Evolutionary conservation across 2,113 vertebrate species (phyloP).

Genomic region (Peromyscus californicus): DNA sequence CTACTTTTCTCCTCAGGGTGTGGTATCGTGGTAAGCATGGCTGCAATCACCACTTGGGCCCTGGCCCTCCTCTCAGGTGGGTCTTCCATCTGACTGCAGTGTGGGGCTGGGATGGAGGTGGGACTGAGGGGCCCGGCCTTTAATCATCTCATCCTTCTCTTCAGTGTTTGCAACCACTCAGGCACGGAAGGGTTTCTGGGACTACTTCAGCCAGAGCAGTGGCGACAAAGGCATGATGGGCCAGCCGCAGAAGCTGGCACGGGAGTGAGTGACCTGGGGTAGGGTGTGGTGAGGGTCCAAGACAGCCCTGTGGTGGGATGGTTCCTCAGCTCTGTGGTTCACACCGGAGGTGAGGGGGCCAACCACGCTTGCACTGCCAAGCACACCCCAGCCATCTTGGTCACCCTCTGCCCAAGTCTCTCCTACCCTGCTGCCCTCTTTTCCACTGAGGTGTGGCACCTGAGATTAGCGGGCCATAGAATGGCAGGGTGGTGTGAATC

Average conservation of each 20-base stretch:
- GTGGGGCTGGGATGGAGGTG: background rate
- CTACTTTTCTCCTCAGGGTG: background rate
- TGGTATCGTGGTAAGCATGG: constrained; percentile 46
- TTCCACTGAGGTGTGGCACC: background rate
- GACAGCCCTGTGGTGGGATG: background rate
- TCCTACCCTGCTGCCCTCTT: background rate
- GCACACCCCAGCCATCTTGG: background rate
- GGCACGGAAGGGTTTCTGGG: constrained; percentile 84
- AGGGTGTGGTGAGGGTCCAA: background rate
- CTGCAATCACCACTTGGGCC: constrained; percentile 67
- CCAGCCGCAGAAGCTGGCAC: constrained; percentile 86
- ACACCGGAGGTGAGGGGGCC: background rate
- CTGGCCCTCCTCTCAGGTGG: constrained; percentile 78
- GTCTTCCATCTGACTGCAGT: background rate
- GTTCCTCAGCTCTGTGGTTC: background rate
- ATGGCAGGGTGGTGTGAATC: background rate
- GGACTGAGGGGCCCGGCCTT: background rate
- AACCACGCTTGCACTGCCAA: rapidly evolving
- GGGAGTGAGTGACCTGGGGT: constrained; percentile 77
- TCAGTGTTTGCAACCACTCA: constrained; percentile 54
- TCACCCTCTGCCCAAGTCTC: background rate
- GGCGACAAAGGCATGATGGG: constrained; percentile 84
- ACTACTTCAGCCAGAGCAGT: constrained; percentile 85
- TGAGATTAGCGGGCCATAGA: background rate
- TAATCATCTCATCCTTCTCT: rapidly evolving